Evolutionary conservation across 1,140 invertebrate genomes (phyloP).

Genomic region (Nasonia vitripennis): DNA sequence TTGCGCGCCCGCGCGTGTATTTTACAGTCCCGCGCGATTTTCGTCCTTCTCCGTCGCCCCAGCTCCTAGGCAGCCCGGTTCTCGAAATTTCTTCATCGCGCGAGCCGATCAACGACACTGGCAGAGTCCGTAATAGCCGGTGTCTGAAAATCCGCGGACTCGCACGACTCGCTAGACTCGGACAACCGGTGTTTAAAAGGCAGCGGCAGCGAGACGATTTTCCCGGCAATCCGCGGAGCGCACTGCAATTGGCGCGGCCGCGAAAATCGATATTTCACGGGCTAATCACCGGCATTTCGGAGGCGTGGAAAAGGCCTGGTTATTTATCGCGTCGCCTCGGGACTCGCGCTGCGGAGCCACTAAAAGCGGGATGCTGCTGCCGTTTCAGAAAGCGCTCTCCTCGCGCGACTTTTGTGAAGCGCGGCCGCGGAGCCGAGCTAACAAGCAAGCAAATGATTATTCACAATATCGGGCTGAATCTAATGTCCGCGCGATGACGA

Average conservation of each 20-base stretch:
- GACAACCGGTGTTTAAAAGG: conserved; percentile 46
- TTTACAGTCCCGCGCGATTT: conserved; percentile 69
- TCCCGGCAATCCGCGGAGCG: neutral
- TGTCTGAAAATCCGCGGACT: conserved; percentile 5
- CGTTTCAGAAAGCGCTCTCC: neutral
- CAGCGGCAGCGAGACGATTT: conserved; percentile 33
- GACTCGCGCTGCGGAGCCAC: conserved; percentile 54
- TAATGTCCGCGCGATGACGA: conserved; percentile 72
- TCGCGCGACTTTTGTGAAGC: neutral
- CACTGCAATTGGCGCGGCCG: conserved; percentile 27
- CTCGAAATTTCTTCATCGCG: neutral
- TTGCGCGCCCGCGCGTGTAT: conserved; percentile 67
- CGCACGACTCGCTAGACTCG: conserved; percentile 6
- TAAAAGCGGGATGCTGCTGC: neutral
- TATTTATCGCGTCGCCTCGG: conserved; percentile 74
- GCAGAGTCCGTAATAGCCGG: neutral
- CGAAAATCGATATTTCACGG: conserved; percentile 75
- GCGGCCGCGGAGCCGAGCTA: neutral
- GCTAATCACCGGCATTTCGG: conserved; percentile 75
- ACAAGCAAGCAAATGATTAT: conserved; percentile 67
- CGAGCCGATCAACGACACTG: neutral
- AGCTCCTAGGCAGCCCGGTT: too few relatives aligned
- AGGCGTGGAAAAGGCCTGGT: conserved; percentile 75
- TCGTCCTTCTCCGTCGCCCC: conserved; percentile 63
- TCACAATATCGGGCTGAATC: conserved; percentile 72